Conservation (phyloP, 2,113 vertebrate species). For the Oreotrochilus melanogaster region DNA sequence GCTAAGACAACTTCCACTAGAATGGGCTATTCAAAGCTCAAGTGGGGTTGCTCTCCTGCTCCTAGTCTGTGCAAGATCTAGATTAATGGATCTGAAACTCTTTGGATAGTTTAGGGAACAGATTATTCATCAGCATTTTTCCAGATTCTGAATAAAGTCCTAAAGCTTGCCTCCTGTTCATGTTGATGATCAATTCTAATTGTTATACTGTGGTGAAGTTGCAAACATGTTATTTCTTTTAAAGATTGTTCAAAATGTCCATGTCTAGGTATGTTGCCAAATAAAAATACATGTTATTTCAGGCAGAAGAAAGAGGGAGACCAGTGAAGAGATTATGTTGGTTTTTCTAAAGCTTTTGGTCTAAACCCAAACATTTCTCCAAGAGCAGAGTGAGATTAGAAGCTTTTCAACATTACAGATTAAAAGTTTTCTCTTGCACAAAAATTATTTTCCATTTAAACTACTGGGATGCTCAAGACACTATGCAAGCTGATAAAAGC, state of each 20-base stretch:
- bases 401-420: not conserved
- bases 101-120: not conserved
- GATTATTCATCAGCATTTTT: not conserved
- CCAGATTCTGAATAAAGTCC: not conserved
- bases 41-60: not conserved
- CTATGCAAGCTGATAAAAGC: not conserved
- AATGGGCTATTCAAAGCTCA: too few species aligned
- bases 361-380: not conserved
- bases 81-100: not conserved
- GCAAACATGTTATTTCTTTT: not conserved
- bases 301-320: not conserved
- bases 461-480: not conserved
- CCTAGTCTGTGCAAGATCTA: not conserved
- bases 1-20: too few species aligned
- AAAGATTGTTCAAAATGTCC: not conserved
- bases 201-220: not conserved
- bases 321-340: not conserved
- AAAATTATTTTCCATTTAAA: not conserved
- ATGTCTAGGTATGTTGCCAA: not conserved
- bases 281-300: not conserved
- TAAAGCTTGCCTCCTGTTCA: not conserved
- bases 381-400: not conserved
- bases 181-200: not conserved
- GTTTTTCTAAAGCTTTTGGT: not conserved
- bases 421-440: not conserved